phyloP scores from a whole-genome alignment of 2,888 invertebrate genomes.

The Smittia aterrima region DNA sequence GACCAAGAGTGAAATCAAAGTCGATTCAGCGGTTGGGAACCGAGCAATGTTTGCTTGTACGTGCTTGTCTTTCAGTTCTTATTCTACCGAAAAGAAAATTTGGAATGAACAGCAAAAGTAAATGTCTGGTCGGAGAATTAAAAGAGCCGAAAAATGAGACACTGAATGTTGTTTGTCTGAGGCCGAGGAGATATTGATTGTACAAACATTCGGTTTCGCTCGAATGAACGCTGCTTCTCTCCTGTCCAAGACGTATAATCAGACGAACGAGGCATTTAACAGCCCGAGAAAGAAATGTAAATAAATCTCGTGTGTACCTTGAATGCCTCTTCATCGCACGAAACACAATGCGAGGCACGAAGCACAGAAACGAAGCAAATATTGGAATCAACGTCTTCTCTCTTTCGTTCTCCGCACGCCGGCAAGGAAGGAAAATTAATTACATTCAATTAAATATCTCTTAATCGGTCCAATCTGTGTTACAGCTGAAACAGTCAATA shows the following conservation, averaged over 20 bases:
- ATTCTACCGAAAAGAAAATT: background rate
- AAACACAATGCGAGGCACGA: too few relatives aligned
- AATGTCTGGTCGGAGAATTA: background rate
- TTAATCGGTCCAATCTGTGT: slow-evolving; percentile 37
- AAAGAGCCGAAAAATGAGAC: background rate
- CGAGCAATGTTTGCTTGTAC: slow-evolving; percentile 30
- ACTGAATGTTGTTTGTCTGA: background rate
- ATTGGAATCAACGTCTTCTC: background rate
- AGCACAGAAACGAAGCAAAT: too few relatives aligned
- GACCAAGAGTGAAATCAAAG: background rate
- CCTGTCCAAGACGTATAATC: background rate
- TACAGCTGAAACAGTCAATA: background rate
- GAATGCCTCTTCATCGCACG: slow-evolving; percentile 1
- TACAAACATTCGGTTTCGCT: too few relatives aligned
- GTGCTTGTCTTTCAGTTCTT: slow-evolving; percentile 29
- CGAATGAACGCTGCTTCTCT: background rate
- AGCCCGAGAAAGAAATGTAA: slow-evolving; percentile 16
- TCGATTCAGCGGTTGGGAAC: background rate
- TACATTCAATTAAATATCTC: slow-evolving; percentile 40
- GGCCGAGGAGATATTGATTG: too few relatives aligned
- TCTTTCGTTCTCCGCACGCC: background rate
- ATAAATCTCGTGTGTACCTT: slow-evolving; percentile 13
- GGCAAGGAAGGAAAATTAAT: slow-evolving; percentile 27
- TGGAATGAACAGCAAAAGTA: background rate
- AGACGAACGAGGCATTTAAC: slow-evolving; percentile 24